Evolutionary conservation across 1,140 invertebrate species (phyloP).

Genomic region (Tetragonula clypearis): DNA sequence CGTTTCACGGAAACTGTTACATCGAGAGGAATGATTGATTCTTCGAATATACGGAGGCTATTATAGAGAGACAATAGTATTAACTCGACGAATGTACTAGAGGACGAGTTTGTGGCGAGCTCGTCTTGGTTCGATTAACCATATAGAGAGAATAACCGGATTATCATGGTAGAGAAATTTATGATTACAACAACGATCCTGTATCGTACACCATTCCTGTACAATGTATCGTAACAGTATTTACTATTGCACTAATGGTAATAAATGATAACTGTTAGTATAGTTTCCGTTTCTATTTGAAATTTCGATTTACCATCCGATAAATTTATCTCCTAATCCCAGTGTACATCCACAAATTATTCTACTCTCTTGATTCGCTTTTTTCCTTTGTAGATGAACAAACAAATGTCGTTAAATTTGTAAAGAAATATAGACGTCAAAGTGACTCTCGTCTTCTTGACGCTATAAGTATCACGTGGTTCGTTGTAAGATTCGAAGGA

Average conservation of each 20-base stretch:
- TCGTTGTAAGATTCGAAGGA: background rate
- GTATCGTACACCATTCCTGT: conserved; percentile 78
- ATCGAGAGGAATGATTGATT: background rate
- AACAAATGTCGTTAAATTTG: background rate
- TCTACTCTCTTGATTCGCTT: no score
- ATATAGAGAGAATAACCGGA: conserved; percentile 42
- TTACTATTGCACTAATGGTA: conserved; percentile 77
- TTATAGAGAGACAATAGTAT: conserved; percentile 66
- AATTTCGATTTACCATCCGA: background rate
- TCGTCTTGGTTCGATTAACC: conserved; percentile 48
- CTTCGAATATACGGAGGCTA: conserved; percentile 58
- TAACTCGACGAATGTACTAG: conserved; percentile 49
- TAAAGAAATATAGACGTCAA: background rate
- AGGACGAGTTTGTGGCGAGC: conserved; percentile 15
- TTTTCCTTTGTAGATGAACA: background rate
- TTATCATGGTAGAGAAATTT: conserved; percentile 53
- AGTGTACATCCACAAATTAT: background rate
- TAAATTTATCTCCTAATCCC: background rate
- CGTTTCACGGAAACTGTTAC: conserved; percentile 29
- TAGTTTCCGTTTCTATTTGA: background rate
- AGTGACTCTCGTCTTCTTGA: background rate
- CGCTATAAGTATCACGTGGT: background rate
- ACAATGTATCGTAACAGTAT: conserved; percentile 80
- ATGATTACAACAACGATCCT: conserved; percentile 64
- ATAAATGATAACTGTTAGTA: conserved; percentile 78